phyloP scores from a whole-genome alignment of 1,140 invertebrate genomes.

The Anoplophora glabripennis region DNA sequence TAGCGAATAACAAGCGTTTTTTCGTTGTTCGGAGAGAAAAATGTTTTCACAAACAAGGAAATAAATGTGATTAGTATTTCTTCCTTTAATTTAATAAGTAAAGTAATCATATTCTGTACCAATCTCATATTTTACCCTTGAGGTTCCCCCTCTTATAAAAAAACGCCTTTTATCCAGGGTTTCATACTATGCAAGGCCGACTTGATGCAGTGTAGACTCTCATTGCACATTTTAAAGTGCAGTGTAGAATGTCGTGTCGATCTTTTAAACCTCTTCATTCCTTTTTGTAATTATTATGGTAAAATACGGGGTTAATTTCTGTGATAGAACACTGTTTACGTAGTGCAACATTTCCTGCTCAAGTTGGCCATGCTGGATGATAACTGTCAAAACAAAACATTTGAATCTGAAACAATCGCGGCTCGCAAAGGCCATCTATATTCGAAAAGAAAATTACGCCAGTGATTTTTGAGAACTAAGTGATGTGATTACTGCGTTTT shows the following conservation, averaged over 20 bases:
- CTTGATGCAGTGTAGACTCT: constrained; percentile 27
- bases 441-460: background rate
- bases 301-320: too few species aligned
- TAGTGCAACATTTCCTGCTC: too few species aligned
- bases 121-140: constrained; percentile 36
- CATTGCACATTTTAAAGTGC: constrained; percentile 26
- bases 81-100: constrained; percentile 16
- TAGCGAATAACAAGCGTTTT: too few species aligned
- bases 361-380: constrained; percentile 13
- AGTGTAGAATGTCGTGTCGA: constrained; percentile 13
- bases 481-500: background rate
- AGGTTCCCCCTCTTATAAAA: constrained; percentile 38
- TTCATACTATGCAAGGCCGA: constrained; percentile 37
- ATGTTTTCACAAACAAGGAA: constrained; percentile 8
- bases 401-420: constrained; percentile 11
- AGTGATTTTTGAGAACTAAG: constrained; percentile 1
- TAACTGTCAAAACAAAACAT: constrained; percentile 18
- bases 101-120: constrained; percentile 19
- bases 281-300: background rate
- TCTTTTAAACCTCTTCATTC: constrained; percentile 13
- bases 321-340: too few species aligned
- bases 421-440: constrained; percentile 15
- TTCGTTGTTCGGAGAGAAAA: too few species aligned
- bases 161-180: constrained; percentile 39
- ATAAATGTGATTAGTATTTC: constrained; percentile 15